phyloP scores from a whole-genome alignment of 2,113 vertebrate genomes.

The Chloebia gouldiae region DNA sequence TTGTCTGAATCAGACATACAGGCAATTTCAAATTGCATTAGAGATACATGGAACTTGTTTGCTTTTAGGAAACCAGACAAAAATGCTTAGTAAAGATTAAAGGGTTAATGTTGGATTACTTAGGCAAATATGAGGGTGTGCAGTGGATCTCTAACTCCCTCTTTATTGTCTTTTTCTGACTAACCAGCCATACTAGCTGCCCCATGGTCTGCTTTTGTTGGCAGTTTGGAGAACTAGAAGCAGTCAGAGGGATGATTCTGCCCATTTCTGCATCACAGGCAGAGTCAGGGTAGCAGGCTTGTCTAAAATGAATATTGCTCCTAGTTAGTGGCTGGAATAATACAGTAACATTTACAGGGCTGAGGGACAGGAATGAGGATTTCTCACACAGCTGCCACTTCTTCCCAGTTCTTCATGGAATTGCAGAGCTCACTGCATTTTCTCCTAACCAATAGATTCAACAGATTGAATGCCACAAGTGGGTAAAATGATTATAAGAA shows the following conservation, averaged over 20 bases:
- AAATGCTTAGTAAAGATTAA: not conserved
- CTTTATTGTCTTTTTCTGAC: not conserved
- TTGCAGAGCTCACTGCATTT: not conserved
- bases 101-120: not conserved
- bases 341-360: not conserved
- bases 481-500: not conserved
- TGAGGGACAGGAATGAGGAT: fast-evolving
- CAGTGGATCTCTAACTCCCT: not conserved
- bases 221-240: not conserved
- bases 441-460: not conserved
- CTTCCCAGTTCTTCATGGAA: not conserved
- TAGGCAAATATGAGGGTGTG: not conserved
- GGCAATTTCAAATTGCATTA: not conserved
- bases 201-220: not conserved
- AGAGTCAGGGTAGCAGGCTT: not conserved
- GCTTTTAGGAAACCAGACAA: not conserved
- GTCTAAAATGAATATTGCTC: not conserved
- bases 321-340: not conserved
- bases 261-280: not conserved
- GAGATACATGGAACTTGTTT: not conserved
- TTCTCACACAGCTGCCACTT: not conserved
- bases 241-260: not conserved
- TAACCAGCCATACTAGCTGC: not conserved
- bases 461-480: not conserved
- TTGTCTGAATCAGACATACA: not conserved